Percentiles rank a stretch among this genome's conserved stretches.
Evolutionary conservation across 2,113 vertebrate genomes (phyloP).

Genomic region (Murina feae): DNA sequence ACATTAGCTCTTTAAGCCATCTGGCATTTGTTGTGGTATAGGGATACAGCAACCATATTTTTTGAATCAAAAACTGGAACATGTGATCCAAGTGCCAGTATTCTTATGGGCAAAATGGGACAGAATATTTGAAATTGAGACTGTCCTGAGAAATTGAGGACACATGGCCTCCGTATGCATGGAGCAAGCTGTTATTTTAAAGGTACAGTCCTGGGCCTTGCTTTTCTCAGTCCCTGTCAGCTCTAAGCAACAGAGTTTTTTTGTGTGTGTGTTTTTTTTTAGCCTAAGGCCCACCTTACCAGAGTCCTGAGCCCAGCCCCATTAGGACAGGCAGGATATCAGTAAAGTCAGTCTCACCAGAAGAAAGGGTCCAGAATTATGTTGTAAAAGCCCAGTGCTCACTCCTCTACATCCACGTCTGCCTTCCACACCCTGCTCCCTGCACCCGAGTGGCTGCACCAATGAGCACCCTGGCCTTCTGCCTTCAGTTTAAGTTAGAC

Average conservation of each 20-base stretch:
- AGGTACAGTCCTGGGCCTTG: conserved; percentile 32
- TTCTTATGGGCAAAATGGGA: conserved; percentile 69
- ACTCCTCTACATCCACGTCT: background rate
- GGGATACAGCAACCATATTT: conserved; percentile 72
- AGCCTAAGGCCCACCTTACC: background rate
- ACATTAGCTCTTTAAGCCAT: conserved; percentile 69
- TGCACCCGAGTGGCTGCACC: background rate
- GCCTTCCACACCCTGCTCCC: background rate
- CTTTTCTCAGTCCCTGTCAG: conserved; percentile 15
- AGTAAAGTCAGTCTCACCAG: background rate
- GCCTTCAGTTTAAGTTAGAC: background rate
- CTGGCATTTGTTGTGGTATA: conserved; percentile 73
- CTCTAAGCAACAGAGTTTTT: background rate
- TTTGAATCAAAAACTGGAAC: conserved; percentile 73
- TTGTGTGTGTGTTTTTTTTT: background rate
- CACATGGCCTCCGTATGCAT: conserved; percentile 67
- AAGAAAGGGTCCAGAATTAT: background rate
- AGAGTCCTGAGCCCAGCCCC: background rate
- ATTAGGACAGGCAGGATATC: background rate
- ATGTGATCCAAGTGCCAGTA: conserved; percentile 68
- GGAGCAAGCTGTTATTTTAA: conserved; percentile 63
- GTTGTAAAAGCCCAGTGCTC: background rate
- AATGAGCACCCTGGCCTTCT: background rate
- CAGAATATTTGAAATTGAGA: conserved; percentile 73
- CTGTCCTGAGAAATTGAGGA: conserved; percentile 63